Evolutionary conservation across 2,797 vertebrate genomes (phyloP).

Genomic region (Esox masquinongy): DNA sequence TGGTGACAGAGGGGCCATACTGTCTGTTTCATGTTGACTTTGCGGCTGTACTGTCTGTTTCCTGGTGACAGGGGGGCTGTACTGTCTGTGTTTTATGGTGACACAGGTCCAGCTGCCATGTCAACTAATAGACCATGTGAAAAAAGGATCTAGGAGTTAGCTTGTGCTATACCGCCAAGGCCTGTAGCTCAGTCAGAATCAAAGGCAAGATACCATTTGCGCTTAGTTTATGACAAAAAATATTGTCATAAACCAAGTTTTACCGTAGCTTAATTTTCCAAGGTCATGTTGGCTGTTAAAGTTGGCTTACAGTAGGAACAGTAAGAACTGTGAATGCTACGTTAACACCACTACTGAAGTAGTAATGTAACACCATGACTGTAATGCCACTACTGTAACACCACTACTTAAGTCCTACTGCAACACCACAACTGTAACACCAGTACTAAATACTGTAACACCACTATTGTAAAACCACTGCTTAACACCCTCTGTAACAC

Average conservation of each 20-base stretch:
- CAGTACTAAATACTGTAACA: no score
- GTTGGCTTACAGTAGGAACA: neutral
- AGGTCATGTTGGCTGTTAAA: slow-evolving; percentile 9
- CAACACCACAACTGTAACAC: no score
- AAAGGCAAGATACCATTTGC: slow-evolving; percentile 1
- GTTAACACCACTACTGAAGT: neutral
- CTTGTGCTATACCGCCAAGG: slow-evolving; percentile 8
- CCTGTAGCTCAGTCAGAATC: slow-evolving; percentile 7
- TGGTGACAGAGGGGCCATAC: slow-evolving; percentile 35
- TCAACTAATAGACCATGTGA: slow-evolving; percentile 40
- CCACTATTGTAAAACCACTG: no score
- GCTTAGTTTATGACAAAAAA: slow-evolving; percentile 1
- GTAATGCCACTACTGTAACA: no score
- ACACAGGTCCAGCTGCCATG: slow-evolving; percentile 56
- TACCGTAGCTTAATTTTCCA: neutral
- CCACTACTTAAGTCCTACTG: no score
- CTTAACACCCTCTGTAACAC: no score
- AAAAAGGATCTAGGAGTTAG: slow-evolving; percentile 45
- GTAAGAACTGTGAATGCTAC: neutral
- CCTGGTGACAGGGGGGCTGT: slow-evolving; percentile 20
- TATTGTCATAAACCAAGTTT: neutral
- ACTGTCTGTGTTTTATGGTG: slow-evolving; percentile 43
- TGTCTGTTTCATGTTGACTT: slow-evolving; percentile 28
- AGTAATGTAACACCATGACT: no score
- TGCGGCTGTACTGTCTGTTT: slow-evolving; percentile 27